These are phyloP conservation scores for Strigops habroptila DNA, from an alignment of 2,113 vertebrate species.

Conservation along the genomic window DNA sequence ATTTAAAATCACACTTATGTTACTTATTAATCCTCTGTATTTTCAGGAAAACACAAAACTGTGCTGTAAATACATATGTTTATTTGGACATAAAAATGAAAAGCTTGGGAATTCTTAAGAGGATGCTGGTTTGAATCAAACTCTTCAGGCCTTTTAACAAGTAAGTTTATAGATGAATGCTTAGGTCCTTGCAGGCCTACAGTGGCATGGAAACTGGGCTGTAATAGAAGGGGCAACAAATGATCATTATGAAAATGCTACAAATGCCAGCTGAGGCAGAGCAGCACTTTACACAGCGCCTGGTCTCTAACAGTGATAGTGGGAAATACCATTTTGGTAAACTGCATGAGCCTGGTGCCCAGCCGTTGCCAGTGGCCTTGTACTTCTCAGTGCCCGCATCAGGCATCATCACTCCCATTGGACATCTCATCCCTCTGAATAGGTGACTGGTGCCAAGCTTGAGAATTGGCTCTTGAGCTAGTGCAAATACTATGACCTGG, in stretches of 20 bases:
- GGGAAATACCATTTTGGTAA: not conserved
- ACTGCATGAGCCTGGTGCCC: not conserved
- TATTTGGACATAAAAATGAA: not conserved
- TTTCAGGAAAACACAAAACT: not conserved
- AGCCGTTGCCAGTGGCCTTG: not conserved
- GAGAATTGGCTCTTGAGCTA: not conserved
- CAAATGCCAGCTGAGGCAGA: not conserved
- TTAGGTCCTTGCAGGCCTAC: not conserved
- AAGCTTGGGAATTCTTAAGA: not conserved
- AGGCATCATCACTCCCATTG: not conserved
- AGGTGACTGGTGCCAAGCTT: not conserved
- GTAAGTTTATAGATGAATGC: not conserved
- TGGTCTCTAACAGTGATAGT: rapidly evolving
- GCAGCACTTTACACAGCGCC: not conserved
- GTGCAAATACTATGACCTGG: not conserved
- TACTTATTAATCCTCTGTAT: not conserved
- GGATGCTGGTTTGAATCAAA: not conserved
- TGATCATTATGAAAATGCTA: not conserved
- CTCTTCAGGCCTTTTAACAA: not conserved
- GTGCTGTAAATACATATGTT: not conserved
- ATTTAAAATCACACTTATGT: not conserved
- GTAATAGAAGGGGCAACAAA: not conserved
- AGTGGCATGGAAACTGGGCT: not conserved
- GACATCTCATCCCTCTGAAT: not conserved
- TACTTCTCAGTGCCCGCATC: not conserved